Percentiles rank a stretch among this genome's conserved stretches.
Evolutionary conservation across 1,140 invertebrate genomes (phyloP).

Genomic region (Protaetia brevitarsis): DNA sequence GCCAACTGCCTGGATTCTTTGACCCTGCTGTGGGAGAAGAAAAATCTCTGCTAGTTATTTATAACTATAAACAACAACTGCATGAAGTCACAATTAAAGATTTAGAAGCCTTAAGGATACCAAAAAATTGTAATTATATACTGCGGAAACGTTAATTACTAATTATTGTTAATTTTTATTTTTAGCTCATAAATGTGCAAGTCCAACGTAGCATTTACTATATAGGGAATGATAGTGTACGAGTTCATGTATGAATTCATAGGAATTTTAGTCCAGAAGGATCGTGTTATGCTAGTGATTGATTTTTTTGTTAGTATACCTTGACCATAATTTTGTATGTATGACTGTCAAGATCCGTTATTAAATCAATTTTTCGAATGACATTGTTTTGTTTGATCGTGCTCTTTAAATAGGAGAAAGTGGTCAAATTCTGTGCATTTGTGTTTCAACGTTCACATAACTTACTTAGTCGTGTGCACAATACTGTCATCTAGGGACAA

Average conservation of each 20-base stretch:
- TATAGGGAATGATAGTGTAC: background rate
- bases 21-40: slow-evolving; percentile 93
- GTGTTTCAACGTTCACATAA: no score
- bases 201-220: background rate
- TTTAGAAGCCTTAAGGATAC: slow-evolving; percentile 74
- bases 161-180: background rate
- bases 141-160: background rate
- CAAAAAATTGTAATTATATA: slow-evolving; percentile 49
- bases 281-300: background rate
- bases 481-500: no score
- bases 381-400: background rate
- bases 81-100: slow-evolving; percentile 81
- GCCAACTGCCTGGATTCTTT: slow-evolving; percentile 93
- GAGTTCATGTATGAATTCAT: slow-evolving; percentile 20
- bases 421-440: no score
- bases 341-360: background rate
- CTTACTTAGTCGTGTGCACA: no score
- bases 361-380: background rate
- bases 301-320: slow-evolving; percentile 12
- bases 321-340: slow-evolving; percentile 16
- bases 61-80: slow-evolving; percentile 74
- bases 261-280: background rate
- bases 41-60: slow-evolving; percentile 84
- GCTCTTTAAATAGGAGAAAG: no score
- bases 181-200: slow-evolving; percentile 20